Evolutionary conservation across 1,140 invertebrate species (phyloP), one percentile per base, ranked within the genome.

Genomic region (Oscheius sp.): DNA sequence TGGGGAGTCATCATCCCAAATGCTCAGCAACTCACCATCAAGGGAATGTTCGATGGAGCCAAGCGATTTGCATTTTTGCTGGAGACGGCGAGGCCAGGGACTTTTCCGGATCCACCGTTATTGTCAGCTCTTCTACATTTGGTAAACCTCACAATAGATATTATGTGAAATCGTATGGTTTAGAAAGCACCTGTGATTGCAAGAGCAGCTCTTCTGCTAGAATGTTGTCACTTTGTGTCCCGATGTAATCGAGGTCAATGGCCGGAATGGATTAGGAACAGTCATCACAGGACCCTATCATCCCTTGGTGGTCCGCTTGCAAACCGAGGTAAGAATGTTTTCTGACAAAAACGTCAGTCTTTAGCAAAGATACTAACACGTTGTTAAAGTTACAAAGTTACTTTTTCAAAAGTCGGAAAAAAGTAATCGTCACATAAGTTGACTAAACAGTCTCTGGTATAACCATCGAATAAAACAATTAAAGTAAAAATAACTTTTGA

Each of bases 201-300:
- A 0, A 87, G 94, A 82, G 95, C 96, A 18, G 90, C 92, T 1
- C 88, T 98, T 36, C 85, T 97, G 32, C 85, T 99, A 36, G 96
- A 99, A 86, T 97, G 95, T 85, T 91, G 93, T 2, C 91, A 96
- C 85, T 92, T 97, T 81, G 94, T 99, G 0, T 94, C 98, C 84
- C 90, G 91, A 68, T 99, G 96, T 84, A 99, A 98, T 83, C 92
- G 93, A 86, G 94, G 95, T 0, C 92, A 95, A 76, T 99, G 96
- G 95, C 95, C 96, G 15, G 87, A 89, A 2, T 96, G 94, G 93
- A 94, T 96, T 90, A 93, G 93, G 81, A 88, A 91, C 69, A 91
- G 91, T 18, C 91, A 84, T 78, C 84, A 42, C 82, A 81, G 63
- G 81, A 81, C 49, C 75, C 80, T 31, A 77, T 80, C 0, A 29